Evolutionary conservation across 2,797 vertebrate genomes (phyloP).

Genomic region (Sebastes melanostomus): DNA sequence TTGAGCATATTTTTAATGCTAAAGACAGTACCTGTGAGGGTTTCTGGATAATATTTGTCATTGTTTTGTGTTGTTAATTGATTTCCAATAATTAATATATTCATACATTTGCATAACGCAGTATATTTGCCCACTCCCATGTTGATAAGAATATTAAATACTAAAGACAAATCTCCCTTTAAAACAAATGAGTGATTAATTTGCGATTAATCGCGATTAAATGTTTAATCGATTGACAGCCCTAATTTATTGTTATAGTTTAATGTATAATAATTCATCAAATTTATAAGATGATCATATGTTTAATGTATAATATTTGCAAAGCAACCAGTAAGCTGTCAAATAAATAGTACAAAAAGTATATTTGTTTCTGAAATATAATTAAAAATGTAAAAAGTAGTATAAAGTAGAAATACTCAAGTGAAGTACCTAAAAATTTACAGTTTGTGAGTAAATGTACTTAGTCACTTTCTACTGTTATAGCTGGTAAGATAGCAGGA

Average conservation of each 20-base stretch:
- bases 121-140: accelerated
- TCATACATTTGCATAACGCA: too few relatives aligned
- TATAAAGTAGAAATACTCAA: not conserved
- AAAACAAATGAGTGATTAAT: too few relatives aligned
- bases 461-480: not conserved
- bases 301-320: not conserved
- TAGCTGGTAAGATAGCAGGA: not conserved
- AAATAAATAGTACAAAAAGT: not conserved
- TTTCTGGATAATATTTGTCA: too few relatives aligned
- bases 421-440: not conserved
- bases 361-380: not conserved
- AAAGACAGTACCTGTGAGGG: too few relatives aligned
- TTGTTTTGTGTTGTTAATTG: too few relatives aligned
- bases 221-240: too few relatives aligned
- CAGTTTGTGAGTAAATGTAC: not conserved
- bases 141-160: too few relatives aligned
- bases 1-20: too few relatives aligned
- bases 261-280: not conserved
- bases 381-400: not conserved
- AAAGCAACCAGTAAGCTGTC: not conserved
- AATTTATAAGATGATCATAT: not conserved
- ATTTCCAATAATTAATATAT: too few relatives aligned
- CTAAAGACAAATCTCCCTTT: too few relatives aligned
- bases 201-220: too few relatives aligned
- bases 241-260: not conserved